These are phyloP conservation scores for Myotis daubentonii DNA, from an alignment of 2,797 vertebrate genomes.

Conservation along the genomic window DNA sequence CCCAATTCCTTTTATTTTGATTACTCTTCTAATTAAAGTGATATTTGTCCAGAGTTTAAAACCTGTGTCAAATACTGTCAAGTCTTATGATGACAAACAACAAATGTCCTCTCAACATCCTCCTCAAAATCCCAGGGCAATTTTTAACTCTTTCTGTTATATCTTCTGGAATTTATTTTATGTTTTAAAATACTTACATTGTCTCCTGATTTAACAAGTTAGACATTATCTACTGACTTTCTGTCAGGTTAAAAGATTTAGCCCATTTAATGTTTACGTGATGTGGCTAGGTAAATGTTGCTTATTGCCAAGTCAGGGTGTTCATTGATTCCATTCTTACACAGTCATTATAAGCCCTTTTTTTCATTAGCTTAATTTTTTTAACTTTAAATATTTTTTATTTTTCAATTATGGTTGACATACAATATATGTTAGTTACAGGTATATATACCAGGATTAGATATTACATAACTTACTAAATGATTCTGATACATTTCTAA, in stretches of 20 bases:
- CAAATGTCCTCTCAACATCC: background rate
- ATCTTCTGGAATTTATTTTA: background rate
- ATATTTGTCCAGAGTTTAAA: background rate
- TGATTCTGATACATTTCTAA: background rate
- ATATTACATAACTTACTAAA: background rate
- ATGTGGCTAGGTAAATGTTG: background rate
- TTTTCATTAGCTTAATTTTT: background rate
- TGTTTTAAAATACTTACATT: background rate
- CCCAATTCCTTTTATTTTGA: background rate
- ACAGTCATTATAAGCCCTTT: background rate
- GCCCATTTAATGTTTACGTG: background rate
- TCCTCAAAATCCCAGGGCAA: background rate
- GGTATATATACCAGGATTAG: background rate
- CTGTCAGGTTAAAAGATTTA: background rate
- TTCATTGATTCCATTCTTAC: background rate
- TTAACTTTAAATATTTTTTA: background rate
- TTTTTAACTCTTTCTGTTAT: background rate
- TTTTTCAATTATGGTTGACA: background rate
- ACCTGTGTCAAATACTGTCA: background rate
- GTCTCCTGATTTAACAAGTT: background rate
- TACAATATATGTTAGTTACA: background rate
- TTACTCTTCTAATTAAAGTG: background rate
- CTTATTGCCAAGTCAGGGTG: background rate
- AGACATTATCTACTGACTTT: background rate
- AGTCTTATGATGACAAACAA: background rate